phyloP scores from a whole-genome alignment of 2,888 invertebrate genomes.

The Actias luna region DNA sequence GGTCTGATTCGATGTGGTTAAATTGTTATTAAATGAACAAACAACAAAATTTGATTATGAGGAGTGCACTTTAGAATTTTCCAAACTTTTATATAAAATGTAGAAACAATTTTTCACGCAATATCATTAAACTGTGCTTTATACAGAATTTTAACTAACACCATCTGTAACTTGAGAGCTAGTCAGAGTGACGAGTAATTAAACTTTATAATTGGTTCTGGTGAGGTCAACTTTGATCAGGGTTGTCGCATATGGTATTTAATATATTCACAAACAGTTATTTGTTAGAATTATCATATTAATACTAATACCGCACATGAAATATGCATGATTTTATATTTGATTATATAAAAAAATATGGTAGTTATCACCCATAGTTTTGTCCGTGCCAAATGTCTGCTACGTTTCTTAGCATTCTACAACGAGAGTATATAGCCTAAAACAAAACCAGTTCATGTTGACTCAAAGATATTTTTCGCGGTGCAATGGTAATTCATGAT shows the following conservation, averaged over 20 bases:
- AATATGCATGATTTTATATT: background rate
- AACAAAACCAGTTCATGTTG: too few relatives aligned
- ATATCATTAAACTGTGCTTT: constrained; percentile 2
- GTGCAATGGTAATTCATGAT: too few relatives aligned
- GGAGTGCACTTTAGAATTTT: too few relatives aligned
- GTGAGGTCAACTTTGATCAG: constrained; percentile 33
- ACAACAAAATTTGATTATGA: too few relatives aligned
- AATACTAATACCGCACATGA: background rate
- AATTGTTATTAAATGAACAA: too few relatives aligned
- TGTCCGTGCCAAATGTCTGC: too few relatives aligned
- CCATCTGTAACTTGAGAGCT: constrained; percentile 27
- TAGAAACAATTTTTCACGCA: background rate
- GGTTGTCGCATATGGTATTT: constrained; percentile 7
- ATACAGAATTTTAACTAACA: constrained; percentile 20
- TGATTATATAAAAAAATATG: too few relatives aligned
- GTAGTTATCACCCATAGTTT: too few relatives aligned
- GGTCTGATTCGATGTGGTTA: too few relatives aligned
- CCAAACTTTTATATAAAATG: background rate
- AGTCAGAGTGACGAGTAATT: constrained; percentile 49
- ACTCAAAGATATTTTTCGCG: too few relatives aligned
- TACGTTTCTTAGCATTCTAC: too few relatives aligned
- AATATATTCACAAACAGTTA: background rate
- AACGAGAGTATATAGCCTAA: too few relatives aligned
- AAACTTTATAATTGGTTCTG: constrained; percentile 58
- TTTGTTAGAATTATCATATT: background rate